Evolutionary conservation across 64 coral and sea anemone genomes (phyloP), one percentile per base, ranked within the genome.

Genomic region (Actinia equina): DNA sequence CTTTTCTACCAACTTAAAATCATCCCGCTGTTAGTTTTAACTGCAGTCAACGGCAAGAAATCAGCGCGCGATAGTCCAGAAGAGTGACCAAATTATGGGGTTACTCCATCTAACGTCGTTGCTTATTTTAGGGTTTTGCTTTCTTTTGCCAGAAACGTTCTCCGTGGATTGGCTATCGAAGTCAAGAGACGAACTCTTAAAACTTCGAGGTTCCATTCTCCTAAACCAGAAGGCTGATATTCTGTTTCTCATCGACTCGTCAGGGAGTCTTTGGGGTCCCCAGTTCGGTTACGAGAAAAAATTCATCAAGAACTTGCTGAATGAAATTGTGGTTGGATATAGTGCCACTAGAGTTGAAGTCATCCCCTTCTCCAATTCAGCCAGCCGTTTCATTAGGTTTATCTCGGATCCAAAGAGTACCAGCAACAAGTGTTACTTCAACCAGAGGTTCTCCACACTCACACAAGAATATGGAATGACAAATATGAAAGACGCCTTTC

Each of bases 341-440:
- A 80, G 93, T 42, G 94, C 88, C 0, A 96, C 91, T 18, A 42
- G 94, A 30, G 91, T 96, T 19, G 94, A 96, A 70, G 86, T 96
- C 11, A 96, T 96, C 54, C 91, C 94, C 3, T 96, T 96, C 80
- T 54, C 79, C 53, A 20, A 8, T 1, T 9, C 30, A 0, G 91
- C 91, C 6, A 11, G 13, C 20, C 77, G 57, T 52, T 93, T 52
- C 85, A 93, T 96, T 43, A 76, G 84, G 11, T 93, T 92, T 22
- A 90, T 96, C 71, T 96, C 94, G 16, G 14, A 7, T 4, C 84
- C 88, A 2, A 45, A 20, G 0, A 12, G 77, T 8, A 55, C 71
- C 0, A 88, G 93, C 41, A 96, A 88, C 70, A 96, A 96, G 59
- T 96, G 94, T 70, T 89, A 87, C 2, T 93, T 96, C 59, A 93